Conservation (phyloP, 2,888 invertebrate genomes). For the Cantharis flavilabris region DNA sequence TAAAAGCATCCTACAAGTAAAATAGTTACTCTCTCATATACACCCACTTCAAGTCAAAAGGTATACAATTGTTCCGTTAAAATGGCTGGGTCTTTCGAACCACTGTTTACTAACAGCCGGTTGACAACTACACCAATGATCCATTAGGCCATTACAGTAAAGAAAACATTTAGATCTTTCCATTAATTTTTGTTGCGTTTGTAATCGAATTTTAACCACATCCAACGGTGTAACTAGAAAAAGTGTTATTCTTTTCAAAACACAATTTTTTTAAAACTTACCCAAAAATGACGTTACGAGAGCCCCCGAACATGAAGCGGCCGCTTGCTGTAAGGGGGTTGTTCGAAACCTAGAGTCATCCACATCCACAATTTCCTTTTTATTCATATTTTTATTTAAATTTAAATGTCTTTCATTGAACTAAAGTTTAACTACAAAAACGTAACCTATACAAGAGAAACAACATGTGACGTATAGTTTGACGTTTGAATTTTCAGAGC, state of each 20-base stretch:
- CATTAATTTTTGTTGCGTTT: slow-evolving; percentile 87
- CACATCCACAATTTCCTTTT: slow-evolving; percentile 40
- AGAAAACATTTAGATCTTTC: slow-evolving; percentile 87
- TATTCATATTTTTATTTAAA: slow-evolving; percentile 6
- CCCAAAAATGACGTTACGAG: slow-evolving; percentile 86
- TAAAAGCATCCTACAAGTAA: slow-evolving; percentile 83
- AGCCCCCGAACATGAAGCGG: slow-evolving; percentile 86
- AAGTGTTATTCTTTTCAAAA: neutral
- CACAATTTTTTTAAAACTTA: slow-evolving; percentile 54
- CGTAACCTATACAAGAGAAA: neutral
- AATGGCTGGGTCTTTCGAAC: slow-evolving; percentile 70
- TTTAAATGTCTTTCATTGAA: neutral
- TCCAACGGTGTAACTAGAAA: slow-evolving; percentile 92
- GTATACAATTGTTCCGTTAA: slow-evolving; percentile 74
- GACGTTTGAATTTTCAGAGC: neutral
- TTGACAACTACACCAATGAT: slow-evolving; percentile 89
- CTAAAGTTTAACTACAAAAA: neutral
- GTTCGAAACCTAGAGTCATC: slow-evolving; percentile 81
- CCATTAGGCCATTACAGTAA: slow-evolving; percentile 98
- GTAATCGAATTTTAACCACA: slow-evolving; percentile 97
- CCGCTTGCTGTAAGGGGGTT: slow-evolving; percentile 80
- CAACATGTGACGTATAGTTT: neutral
- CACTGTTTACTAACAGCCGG: slow-evolving; percentile 58
- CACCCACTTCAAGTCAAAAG: slow-evolving; percentile 15
- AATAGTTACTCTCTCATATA: neutral